phyloP scores from a whole-genome alignment of 2,888 invertebrate species.

The Thysanoteuthis rhombus region DNA sequence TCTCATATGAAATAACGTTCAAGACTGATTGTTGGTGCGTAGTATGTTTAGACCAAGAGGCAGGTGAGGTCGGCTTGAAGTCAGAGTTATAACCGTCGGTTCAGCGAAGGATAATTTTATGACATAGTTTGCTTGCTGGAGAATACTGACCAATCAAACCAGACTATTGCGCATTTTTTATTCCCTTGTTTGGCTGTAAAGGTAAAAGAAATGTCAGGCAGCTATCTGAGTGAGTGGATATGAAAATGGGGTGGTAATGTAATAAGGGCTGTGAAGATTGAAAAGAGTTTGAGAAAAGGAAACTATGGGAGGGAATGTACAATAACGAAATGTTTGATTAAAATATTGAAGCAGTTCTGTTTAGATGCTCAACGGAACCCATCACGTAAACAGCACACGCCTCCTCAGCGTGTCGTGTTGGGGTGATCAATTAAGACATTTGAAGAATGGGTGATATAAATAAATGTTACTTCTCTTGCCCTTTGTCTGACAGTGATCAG shows the following conservation, averaged over 20 bases:
- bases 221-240: neutral
- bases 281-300: neutral
- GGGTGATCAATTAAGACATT: too few relatives aligned
- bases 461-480: too few relatives aligned
- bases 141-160: neutral
- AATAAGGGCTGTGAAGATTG: neutral
- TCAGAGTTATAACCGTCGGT: neutral
- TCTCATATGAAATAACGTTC: neutral
- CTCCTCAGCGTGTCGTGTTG: too few relatives aligned
- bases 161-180: neutral
- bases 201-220: neutral
- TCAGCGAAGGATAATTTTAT: neutral
- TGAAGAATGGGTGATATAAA: too few relatives aligned
- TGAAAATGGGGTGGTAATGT: neutral
- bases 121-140: neutral
- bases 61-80: neutral
- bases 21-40: neutral
- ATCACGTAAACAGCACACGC: too few relatives aligned
- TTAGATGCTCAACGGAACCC: too few relatives aligned
- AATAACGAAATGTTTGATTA: too few relatives aligned
- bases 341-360: too few relatives aligned
- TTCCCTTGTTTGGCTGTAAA: neutral
- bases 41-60: neutral
- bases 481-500: too few relatives aligned
- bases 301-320: too few relatives aligned